phyloP scores from a whole-genome alignment of 2,888 invertebrate species.

The Euplexia lucipara region DNA sequence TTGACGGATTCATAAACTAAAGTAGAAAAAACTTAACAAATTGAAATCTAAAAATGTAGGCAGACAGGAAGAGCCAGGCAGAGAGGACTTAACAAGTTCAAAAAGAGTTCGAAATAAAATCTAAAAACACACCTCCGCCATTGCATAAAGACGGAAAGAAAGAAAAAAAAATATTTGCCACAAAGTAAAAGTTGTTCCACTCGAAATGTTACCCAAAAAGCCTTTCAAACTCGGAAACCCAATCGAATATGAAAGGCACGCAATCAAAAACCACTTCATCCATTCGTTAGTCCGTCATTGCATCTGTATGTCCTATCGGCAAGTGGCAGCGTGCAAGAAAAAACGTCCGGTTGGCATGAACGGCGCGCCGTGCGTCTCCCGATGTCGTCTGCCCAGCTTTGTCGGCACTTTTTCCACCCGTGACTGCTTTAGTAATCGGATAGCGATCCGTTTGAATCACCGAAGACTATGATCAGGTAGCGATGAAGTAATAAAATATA shows the following conservation, averaged over 20 bases:
- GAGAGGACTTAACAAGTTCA: no score
- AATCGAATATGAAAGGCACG: not conserved
- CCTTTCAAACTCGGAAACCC: not conserved
- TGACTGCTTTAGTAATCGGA: slow-evolving; percentile 90
- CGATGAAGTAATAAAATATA: slow-evolving; percentile 82
- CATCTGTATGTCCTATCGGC: slow-evolving; percentile 62
- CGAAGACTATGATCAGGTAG: slow-evolving; percentile 83
- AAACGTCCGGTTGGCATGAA: slow-evolving; percentile 76
- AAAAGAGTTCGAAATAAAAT: no score
- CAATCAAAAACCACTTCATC: not conserved
- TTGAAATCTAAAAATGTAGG: no score
- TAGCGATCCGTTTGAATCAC: slow-evolving; percentile 81
- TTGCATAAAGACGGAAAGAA: no score
- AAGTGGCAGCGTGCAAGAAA: slow-evolving; percentile 71
- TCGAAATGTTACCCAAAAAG: not conserved
- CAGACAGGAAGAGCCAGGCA: no score
- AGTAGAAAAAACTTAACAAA: no score
- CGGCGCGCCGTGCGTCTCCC: slow-evolving; percentile 70
- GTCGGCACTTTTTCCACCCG: slow-evolving; percentile 88
- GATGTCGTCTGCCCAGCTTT: slow-evolving; percentile 80
- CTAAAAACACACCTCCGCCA: no score
- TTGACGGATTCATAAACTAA: no score
- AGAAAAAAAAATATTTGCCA: no score
- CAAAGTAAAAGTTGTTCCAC: not conserved
- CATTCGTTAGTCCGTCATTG: slow-evolving; percentile 7